Evolutionary conservation across 2,888 invertebrate species (phyloP).

Genomic region (Synanthedon formicaeformis): DNA sequence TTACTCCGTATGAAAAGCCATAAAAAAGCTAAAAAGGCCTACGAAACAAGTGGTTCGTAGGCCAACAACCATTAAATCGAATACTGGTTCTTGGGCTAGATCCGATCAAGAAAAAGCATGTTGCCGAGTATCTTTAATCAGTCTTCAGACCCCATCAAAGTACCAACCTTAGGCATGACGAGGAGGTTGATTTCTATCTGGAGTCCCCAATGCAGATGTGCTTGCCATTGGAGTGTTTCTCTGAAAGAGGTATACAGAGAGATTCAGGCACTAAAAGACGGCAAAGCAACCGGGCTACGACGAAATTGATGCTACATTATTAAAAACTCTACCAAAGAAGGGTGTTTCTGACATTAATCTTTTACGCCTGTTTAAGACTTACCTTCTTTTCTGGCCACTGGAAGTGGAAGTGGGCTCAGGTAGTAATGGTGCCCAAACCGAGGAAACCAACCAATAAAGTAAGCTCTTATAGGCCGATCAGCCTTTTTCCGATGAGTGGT

Average conservation of each 20-base stretch:
- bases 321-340: constrained; percentile 3
- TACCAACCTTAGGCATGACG: background rate
- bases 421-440: constrained; percentile 1
- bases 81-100: constrained; percentile 1
- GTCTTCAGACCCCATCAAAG: constrained; percentile 1
- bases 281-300: constrained; percentile 4
- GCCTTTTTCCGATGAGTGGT: no score
- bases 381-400: constrained; percentile 1
- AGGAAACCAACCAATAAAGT: background rate
- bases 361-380: constrained; percentile 2
- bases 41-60: background rate
- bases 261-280: background rate
- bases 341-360: background rate
- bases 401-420: constrained; percentile 5
- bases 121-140: constrained; percentile 1
- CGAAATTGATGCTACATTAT: constrained; percentile 1
- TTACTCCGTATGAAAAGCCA: no score
- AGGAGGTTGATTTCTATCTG: background rate
- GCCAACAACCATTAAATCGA: background rate
- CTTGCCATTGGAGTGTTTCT: background rate
- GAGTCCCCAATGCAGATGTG: constrained; percentile 1
- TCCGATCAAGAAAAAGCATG: constrained; percentile 3
- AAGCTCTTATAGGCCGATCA: no score
- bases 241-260: background rate
- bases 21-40: no score